A percentile compares a stretch with the other conserved stretches of the same genome.
Evolutionary conservation across 1,140 invertebrate species (phyloP).

Genomic region (Harpegnathos saltator): DNA sequence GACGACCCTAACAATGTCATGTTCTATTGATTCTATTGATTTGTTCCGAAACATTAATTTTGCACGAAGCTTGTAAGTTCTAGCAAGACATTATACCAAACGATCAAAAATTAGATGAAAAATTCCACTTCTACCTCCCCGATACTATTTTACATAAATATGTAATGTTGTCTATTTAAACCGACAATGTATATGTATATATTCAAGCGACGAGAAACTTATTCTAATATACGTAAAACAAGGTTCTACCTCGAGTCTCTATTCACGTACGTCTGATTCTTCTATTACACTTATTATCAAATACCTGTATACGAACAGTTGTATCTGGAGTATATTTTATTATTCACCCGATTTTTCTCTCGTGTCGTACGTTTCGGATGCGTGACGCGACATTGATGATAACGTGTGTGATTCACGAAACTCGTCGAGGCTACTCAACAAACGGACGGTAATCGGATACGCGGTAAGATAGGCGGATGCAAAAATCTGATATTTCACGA

Average conservation of each 20-base stretch:
- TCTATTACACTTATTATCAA: background rate
- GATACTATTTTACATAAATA: no score
- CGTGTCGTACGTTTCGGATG: background rate
- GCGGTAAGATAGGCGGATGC: constrained; percentile 1
- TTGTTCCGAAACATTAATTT: no score
- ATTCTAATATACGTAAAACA: no score
- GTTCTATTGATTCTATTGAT: background rate
- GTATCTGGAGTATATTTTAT: background rate
- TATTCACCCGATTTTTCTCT: background rate
- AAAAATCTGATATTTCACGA: constrained; percentile 10
- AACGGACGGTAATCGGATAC: constrained; percentile 9
- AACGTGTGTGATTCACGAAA: background rate
- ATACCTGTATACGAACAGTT: background rate
- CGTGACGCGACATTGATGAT: background rate
- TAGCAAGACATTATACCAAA: no score
- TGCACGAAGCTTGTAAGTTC: no score
- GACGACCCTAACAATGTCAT: background rate
- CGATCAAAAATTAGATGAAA: no score
- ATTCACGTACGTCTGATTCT: background rate
- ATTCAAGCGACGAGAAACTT: no score
- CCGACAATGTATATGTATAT: no score
- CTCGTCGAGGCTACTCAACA: background rate
- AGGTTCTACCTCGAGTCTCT: background rate
- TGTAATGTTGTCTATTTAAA: no score
- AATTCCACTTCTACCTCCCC: no score